These are phyloP conservation scores for Clarias batrachus DNA, from an alignment of 2,113 vertebrate genomes.

Conservation along the genomic window DNA sequence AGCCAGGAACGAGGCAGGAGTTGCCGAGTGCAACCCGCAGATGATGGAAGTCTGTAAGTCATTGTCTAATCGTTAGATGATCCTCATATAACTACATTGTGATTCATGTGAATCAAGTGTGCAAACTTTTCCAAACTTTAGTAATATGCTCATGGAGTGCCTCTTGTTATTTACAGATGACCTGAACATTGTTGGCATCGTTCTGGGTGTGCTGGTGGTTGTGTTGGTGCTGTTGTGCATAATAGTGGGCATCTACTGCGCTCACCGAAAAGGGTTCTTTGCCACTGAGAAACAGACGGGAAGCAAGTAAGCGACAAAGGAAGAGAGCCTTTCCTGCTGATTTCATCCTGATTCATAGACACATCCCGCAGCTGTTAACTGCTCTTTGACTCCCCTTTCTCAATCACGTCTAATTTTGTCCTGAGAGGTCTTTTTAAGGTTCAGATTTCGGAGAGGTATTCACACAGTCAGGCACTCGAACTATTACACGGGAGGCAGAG, in stretches of 20 bases:
- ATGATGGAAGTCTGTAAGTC: constrained; percentile 92
- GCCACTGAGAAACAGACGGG: constrained; percentile 79
- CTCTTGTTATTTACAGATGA: constrained; percentile 77
- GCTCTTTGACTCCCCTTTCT: constrained; percentile 8
- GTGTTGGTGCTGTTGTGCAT: constrained; percentile 83
- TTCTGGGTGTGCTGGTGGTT: constrained; percentile 88
- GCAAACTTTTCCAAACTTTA: background rate
- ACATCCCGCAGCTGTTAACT: constrained; percentile 25
- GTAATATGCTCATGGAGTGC: background rate
- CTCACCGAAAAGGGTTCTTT: constrained; percentile 92
- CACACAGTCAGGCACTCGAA: background rate
- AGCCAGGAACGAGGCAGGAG: constrained; percentile 86
- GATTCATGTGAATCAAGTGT: background rate
- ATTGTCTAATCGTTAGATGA: background rate
- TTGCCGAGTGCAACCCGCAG: constrained; percentile 82
- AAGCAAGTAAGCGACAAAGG: constrained; percentile 79
- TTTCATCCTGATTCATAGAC: constrained; percentile 15
- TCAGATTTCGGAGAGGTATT: background rate
- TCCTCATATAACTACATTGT: background rate
- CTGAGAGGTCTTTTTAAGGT: constrained; percentile 19
- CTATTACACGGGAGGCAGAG: background rate
- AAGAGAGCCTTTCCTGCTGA: constrained; percentile 18
- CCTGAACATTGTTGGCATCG: constrained; percentile 84
- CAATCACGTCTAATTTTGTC: constrained; percentile 18
- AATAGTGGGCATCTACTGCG: constrained; percentile 89